These are phyloP conservation scores for Sialis lutaria DNA, from an alignment of 2,888 invertebrate species.

Conservation along the genomic window DNA sequence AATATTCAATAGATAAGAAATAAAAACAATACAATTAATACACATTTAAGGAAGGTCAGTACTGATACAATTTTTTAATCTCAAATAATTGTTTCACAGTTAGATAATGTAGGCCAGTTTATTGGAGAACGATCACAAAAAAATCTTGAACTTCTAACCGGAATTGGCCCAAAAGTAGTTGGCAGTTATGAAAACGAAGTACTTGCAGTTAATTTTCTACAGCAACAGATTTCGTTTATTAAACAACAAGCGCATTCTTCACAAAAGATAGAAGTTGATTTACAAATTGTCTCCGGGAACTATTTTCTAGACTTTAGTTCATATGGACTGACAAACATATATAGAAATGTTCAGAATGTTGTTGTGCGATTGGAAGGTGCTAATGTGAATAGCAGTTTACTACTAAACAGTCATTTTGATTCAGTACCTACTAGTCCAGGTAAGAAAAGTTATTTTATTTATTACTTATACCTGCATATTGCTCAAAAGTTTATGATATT, in stretches of 20 bases:
- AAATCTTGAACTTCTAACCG: constrained; percentile 40
- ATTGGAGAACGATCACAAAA: constrained; percentile 49
- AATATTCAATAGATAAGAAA: no score
- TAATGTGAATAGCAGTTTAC: constrained; percentile 35
- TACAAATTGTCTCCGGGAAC: constrained; percentile 49
- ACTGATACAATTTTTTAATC: no score
- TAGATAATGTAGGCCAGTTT: constrained; percentile 31
- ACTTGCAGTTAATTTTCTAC: constrained; percentile 40
- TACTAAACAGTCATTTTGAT: constrained; percentile 88
- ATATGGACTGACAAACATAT: constrained; percentile 66
- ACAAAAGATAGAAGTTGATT: constrained; percentile 43
- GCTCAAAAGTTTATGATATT: no score
- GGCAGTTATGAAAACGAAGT: constrained; percentile 76
- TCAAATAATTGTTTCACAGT: constrained; percentile 10
- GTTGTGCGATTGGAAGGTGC: constrained; percentile 49
- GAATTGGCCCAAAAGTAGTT: constrained; percentile 48
- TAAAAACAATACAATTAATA: no score
- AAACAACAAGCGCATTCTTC: constrained; percentile 31
- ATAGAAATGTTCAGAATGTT: constrained; percentile 67
- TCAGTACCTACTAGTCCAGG: constrained; percentile 76
- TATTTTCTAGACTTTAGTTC: constrained; percentile 56
- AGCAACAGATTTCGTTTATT: constrained; percentile 32
- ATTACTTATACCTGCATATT: background rate
- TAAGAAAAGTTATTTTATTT: constrained; percentile 17
- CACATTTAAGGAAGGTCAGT: no score